phyloP scores from a whole-genome alignment of 2,797 vertebrate genomes.

The Amblyopsis hoosieri region DNA sequence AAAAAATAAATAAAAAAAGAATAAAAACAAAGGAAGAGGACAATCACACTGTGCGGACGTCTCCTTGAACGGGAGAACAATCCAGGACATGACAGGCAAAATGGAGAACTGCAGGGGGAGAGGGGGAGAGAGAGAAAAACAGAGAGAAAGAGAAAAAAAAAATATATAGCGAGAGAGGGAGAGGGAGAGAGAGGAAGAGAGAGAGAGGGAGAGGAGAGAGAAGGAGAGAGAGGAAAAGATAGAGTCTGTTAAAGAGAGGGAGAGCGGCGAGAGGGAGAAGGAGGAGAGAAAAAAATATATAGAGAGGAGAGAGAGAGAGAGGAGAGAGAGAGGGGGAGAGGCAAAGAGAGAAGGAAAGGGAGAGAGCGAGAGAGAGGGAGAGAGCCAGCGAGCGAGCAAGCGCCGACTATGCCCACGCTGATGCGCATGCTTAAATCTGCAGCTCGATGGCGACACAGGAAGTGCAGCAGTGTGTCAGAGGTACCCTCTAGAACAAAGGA shows the following conservation, averaged over 20 bases:
- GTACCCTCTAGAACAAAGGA: constrained; percentile 42
- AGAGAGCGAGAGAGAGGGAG: not conserved
- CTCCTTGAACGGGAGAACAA: constrained; percentile 43
- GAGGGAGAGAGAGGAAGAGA: not conserved
- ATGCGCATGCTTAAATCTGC: constrained; percentile 37
- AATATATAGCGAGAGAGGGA: not conserved
- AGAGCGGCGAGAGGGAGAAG: not conserved
- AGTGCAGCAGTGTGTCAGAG: constrained; percentile 43
- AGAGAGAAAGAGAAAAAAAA: not conserved
- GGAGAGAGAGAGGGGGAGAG: not conserved
- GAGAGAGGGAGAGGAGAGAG: not conserved
- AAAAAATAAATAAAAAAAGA: too few species aligned
- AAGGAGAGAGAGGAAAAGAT: too few species aligned
- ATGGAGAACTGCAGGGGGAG: constrained; percentile 43
- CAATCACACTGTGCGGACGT: constrained; percentile 33
- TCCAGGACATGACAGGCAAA: constrained; percentile 59
- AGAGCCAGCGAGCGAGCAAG: too few species aligned
- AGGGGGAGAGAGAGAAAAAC: constrained; percentile 7
- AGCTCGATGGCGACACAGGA: constrained; percentile 44
- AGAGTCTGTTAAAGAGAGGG: not conserved
- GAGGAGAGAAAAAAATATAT: too few species aligned
- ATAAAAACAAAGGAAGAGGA: constrained; percentile 21
- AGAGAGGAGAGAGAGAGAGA: not conserved
- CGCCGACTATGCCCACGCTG: constrained; percentile 16
- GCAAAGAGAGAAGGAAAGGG: not conserved